Conservation (phyloP, 1,140 invertebrate species). For the Eumeta japonica region DNA sequence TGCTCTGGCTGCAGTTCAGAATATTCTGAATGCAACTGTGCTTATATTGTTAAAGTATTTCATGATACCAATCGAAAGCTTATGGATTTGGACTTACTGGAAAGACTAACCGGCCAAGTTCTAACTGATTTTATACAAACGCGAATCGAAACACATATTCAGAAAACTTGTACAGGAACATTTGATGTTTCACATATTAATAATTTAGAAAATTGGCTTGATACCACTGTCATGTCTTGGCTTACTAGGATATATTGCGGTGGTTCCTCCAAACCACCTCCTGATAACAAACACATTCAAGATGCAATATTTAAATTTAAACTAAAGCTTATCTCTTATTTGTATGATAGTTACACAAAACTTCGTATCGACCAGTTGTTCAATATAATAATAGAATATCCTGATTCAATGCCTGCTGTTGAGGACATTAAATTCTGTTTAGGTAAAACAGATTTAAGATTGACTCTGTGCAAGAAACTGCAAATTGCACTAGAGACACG, state of each 20-base stretch:
- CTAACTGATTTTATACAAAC: slow-evolving; percentile 78
- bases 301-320: slow-evolving; percentile 69
- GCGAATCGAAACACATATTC: slow-evolving; percentile 77
- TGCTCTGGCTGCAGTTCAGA: slow-evolving; percentile 74
- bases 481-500: slow-evolving; percentile 78
- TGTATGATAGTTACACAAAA: slow-evolving; percentile 87
- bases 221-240: slow-evolving; percentile 81
- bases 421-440: slow-evolving; percentile 87
- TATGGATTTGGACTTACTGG: slow-evolving; percentile 74
- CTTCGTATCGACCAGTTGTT: slow-evolving; percentile 90
- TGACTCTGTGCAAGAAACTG: slow-evolving; percentile 73
- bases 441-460: slow-evolving; percentile 79
- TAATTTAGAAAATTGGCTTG: slow-evolving; percentile 78
- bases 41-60: slow-evolving; percentile 72
- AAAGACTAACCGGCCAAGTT: slow-evolving; percentile 76
- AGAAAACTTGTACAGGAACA: slow-evolving; percentile 75
- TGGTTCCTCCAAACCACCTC: slow-evolving; percentile 59
- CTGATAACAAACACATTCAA: slow-evolving; percentile 54
- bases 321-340: slow-evolving; percentile 77
- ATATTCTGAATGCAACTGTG: slow-evolving; percentile 69
- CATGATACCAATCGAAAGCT: slow-evolving; percentile 75
- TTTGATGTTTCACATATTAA: slow-evolving; percentile 78
- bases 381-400: slow-evolving; percentile 95
- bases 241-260: slow-evolving; percentile 74
- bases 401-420: slow-evolving; percentile 90